These are phyloP conservation scores for Hecatera dysodea DNA, from an alignment of 2,888 invertebrate genomes.

Conservation along the genomic window DNA sequence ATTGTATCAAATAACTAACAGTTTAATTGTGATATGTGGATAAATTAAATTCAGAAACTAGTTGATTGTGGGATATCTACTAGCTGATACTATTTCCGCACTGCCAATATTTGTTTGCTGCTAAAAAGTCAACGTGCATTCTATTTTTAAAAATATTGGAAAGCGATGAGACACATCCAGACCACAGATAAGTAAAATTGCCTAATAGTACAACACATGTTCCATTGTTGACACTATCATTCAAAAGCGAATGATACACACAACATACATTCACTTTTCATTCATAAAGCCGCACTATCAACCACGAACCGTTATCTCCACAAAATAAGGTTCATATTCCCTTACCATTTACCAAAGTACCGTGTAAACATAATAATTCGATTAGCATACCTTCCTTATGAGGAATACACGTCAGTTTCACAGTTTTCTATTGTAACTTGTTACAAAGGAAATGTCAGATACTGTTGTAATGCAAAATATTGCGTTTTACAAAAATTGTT, in stretches of 20 bases:
- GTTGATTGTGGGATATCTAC: too few species aligned
- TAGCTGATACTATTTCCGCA: too few species aligned
- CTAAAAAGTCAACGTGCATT: too few species aligned
- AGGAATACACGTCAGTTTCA: constrained; percentile 19
- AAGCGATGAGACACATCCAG: not conserved
- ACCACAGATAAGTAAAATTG: constrained; percentile 17
- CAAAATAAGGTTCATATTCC: constrained; percentile 19
- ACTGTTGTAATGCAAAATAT: constrained; percentile 47
- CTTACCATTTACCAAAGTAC: not conserved
- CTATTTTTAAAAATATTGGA: not conserved
- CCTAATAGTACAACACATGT: constrained; percentile 7
- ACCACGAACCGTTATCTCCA: constrained; percentile 1
- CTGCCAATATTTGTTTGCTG: too few species aligned
- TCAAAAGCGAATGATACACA: constrained; percentile 35
- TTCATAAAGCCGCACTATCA: constrained; percentile 34
- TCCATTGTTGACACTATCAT: constrained; percentile 35
- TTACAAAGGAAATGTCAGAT: constrained; percentile 58
- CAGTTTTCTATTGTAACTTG: constrained; percentile 58
- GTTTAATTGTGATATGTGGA: too few species aligned
- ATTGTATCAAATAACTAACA: too few species aligned
- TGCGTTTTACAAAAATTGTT: constrained; percentile 37
- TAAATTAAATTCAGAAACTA: too few species aligned
- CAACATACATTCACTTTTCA: constrained; percentile 49
- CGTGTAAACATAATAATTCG: constrained; percentile 41
- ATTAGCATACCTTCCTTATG: constrained; percentile 62